These are phyloP conservation scores for Nomada ferruginata DNA, from an alignment of 2,888 invertebrate species.

Conservation along the genomic window DNA sequence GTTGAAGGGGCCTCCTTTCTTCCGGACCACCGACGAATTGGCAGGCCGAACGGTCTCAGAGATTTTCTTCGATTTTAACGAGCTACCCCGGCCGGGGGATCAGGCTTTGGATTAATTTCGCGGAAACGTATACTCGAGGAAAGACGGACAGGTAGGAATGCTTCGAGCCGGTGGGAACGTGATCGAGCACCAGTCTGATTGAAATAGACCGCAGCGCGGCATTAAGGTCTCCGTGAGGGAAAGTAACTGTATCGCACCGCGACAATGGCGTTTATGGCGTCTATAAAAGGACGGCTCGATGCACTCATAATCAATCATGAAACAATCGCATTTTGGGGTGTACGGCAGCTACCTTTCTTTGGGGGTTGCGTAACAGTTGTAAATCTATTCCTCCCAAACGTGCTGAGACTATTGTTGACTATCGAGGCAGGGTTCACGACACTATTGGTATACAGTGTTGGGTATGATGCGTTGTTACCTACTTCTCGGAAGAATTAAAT, in stretches of 20 bases:
- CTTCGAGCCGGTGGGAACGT: not conserved
- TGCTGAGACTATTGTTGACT: not conserved
- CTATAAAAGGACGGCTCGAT: not conserved
- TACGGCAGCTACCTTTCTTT: not conserved
- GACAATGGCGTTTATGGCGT: constrained; percentile 11
- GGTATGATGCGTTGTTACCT: not conserved
- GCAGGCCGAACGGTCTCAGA: no score
- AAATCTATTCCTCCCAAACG: not conserved
- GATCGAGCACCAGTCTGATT: not conserved
- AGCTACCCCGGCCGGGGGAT: no score
- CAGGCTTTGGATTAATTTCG: no score
- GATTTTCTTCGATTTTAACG: no score
- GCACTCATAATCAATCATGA: constrained; percentile 2
- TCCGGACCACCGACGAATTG: constrained; percentile 21
- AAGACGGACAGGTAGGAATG: not conserved
- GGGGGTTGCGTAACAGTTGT: not conserved
- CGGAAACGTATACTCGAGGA: no score
- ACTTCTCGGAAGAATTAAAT: not conserved
- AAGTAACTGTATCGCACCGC: not conserved
- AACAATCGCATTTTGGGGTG: constrained; percentile 2
- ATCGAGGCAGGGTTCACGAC: not conserved
- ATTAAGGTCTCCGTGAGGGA: not conserved
- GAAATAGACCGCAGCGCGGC: not conserved
- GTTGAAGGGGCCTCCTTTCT: constrained; percentile 25
- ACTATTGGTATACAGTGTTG: not conserved